These are phyloP conservation scores for Rhopalosiphum nymphaeae DNA, from an alignment of 2,888 invertebrate species.

Conservation along the genomic window DNA sequence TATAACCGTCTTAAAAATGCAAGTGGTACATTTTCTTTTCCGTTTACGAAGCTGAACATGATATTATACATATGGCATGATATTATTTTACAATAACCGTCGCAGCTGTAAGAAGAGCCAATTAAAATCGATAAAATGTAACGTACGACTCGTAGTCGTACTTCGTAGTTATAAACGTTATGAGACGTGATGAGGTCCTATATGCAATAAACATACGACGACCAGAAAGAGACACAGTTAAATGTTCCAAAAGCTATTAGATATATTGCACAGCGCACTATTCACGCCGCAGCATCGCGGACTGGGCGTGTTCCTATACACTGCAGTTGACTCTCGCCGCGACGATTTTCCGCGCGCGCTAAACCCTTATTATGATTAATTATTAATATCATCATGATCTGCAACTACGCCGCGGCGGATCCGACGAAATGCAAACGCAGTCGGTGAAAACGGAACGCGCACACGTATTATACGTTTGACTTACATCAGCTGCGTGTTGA, in stretches of 20 bases:
- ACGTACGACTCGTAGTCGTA: not conserved
- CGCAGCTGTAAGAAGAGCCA: not conserved
- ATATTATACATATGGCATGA: no score
- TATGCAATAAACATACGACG: not conserved
- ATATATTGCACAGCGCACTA: not conserved
- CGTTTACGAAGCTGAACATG: not conserved
- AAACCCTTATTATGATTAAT: not conserved
- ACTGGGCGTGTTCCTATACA: not conserved
- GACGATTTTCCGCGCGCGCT: not conserved
- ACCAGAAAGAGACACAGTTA: not conserved
- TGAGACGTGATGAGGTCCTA: not conserved
- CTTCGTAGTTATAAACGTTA: not conserved
- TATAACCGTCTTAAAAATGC: not conserved
- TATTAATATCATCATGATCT: not conserved
- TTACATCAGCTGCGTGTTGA: not conserved
- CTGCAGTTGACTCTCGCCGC: not conserved
- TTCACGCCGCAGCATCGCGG: not conserved
- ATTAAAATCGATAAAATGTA: not conserved
- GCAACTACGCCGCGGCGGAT: not conserved
- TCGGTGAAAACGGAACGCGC: not conserved
- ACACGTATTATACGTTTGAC: not conserved
- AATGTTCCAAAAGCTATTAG: not conserved
- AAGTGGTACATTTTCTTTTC: not conserved
- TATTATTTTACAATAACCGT: not conserved
- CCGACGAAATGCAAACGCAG: not conserved